Evolutionary conservation across 2,113 vertebrate genomes (phyloP).

Genomic region (Sinocyclocheilus maitianheensis): DNA sequence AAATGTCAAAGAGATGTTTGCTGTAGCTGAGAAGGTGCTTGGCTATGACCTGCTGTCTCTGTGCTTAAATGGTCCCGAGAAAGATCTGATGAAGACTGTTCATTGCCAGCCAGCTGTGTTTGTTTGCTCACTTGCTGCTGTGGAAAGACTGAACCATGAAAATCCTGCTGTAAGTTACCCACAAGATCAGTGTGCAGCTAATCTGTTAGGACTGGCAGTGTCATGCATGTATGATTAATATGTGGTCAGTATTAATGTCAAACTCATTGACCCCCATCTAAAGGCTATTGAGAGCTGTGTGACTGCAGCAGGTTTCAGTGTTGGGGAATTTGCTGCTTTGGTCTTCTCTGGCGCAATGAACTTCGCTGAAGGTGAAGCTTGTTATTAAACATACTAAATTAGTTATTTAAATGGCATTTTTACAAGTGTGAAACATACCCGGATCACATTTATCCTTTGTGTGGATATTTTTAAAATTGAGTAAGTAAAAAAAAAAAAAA

Average conservation of each 20-base stretch:
- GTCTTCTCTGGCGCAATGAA: constrained; percentile 91
- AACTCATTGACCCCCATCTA: constrained; percentile 5
- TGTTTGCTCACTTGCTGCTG: constrained; percentile 88
- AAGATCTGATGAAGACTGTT: constrained; percentile 82
- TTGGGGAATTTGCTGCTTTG: constrained; percentile 92
- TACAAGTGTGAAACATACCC: background rate
- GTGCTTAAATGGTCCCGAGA: constrained; percentile 82
- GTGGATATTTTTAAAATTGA: background rate
- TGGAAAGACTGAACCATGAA: constrained; percentile 83
- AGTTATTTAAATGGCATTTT: background rate
- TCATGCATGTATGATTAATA: background rate
- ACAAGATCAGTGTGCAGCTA: background rate
- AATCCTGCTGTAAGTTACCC: constrained; percentile 77
- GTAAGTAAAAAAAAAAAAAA: background rate
- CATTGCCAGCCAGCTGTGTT: constrained; percentile 93
- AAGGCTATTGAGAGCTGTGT: constrained; percentile 90
- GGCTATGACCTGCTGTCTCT: constrained; percentile 91
- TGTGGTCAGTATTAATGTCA: background rate
- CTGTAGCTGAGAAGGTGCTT: constrained; percentile 78
- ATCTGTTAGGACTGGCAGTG: background rate
- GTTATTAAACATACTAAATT: background rate
- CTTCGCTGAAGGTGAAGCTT: constrained; percentile 85
- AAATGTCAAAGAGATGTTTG: constrained; percentile 84
- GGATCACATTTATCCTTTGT: background rate
- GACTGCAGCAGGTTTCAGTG: constrained; percentile 91